phyloP scores from a whole-genome alignment of 2,113 vertebrate species.

The Zeus faber region DNA sequence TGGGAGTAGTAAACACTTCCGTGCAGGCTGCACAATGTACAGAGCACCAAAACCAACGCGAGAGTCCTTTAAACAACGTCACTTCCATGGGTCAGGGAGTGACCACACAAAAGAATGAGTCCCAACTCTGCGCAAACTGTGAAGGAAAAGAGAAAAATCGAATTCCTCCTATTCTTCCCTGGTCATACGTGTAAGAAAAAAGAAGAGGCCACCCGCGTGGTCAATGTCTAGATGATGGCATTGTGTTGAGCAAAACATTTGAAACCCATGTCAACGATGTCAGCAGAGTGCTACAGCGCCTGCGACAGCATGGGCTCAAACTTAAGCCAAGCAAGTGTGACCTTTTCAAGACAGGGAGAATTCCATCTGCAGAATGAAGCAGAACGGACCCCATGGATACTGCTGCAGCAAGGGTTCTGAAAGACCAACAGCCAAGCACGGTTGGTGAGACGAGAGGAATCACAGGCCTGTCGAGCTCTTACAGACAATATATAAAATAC shows the following conservation, averaged over 20 bases:
- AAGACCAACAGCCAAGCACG: conserved; percentile 4
- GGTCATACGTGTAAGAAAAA: too few relatives aligned
- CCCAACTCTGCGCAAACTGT: too few relatives aligned
- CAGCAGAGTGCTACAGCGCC: conserved; percentile 9
- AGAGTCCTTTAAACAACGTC: too few relatives aligned
- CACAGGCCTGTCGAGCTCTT: conserved; percentile 14
- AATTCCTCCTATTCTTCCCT: too few relatives aligned
- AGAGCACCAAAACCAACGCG: too few relatives aligned
- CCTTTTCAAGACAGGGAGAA: background rate
- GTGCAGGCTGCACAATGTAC: too few relatives aligned
- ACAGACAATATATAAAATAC: conserved; percentile 5
- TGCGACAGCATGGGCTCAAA: conserved; percentile 8
- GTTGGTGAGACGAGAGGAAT: conserved; percentile 5
- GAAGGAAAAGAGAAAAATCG: too few relatives aligned
- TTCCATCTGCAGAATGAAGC: conserved; percentile 15
- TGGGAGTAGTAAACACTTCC: too few relatives aligned
- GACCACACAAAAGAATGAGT: too few relatives aligned
- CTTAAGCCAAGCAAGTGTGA: conserved; percentile 15
- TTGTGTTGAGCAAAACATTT: conserved; percentile 10
- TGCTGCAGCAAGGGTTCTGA: background rate
- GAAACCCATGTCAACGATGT: conserved; percentile 6
- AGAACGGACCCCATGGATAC: conserved; percentile 9
- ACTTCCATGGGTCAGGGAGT: too few relatives aligned
- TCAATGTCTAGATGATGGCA: conserved; percentile 2
- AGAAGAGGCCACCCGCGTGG: too few relatives aligned